Base-by-base conservation (phyloP, 30 jellyfish, hydroid and myxozoan genomes). In the Cassiopea xamachana region DNA sequence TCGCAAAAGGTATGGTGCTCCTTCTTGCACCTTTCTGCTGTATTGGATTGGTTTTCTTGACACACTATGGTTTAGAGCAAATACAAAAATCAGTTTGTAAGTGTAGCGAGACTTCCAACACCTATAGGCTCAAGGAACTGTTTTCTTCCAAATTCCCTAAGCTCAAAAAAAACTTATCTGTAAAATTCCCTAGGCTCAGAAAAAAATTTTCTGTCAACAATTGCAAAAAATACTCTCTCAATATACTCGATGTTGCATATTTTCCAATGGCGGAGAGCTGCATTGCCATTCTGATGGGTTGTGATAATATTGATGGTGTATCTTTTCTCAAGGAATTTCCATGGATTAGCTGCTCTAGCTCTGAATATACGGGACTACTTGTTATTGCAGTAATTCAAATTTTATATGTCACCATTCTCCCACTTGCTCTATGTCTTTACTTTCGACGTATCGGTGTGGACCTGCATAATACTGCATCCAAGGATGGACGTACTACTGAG, bases 161-260 rank as follows among this genome's bases (percentile, higher is more conserved):
- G n/a, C n/a, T n/a, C n/a, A n/a, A n/a, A n/a, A n/a, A n/a, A n/a
- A n/a, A n/a, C n/a, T n/a, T n/a, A n/a, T n/a, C n/a, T n/a, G n/a
- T n/a, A n/a, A n/a, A n/a, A n/a, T n/a, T n/a, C n/a, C n/a, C n/a
- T n/a, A n/a, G n/a, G n/a, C n/a, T n/a, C n/a, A n/a, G n/a, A n/a
- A n/a, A n/a, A n/a, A n/a, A n/a, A n/a, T n/a, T n/a, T n/a, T n/a
- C n/a, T n/a, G n/a, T n/a, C n/a, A n/a, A n/a, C n/a, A n/a, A n/a
- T n/a, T n/a, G n/a, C n/a, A n/a, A n/a, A 48, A 82, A 81, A 27
- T 81, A 69, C 68, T 71, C 81, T 73, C 48, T 88, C 27, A 44
- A 79, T 6, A 77, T 88, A 39, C 7, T 82, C 7, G 95, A 88
- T 55, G 43, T 88, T 58, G 87, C 95, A 48, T 88, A 88, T 80